These are phyloP conservation scores for Drosophila acutilabella DNA, from an alignment of 2,888 invertebrate genomes.

Conservation along the genomic window DNA sequence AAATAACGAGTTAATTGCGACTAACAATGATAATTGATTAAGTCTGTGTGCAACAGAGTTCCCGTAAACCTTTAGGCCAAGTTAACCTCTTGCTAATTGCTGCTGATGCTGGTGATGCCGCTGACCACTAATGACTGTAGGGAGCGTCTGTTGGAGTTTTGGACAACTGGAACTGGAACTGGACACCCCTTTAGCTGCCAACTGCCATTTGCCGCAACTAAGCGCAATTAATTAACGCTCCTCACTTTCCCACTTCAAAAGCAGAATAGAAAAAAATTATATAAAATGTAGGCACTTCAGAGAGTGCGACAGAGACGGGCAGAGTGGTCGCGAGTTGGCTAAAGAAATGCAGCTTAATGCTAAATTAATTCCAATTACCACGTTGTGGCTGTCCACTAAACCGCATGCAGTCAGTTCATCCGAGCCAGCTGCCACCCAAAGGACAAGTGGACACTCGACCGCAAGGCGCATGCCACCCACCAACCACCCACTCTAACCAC, in stretches of 20 bases:
- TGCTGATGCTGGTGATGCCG: conserved; percentile 58
- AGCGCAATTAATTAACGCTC: conserved; percentile 79
- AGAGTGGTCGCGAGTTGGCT: conserved; percentile 37
- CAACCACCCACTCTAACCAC: conserved; percentile 6
- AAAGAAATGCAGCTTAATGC: conserved; percentile 79
- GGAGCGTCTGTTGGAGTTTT: conserved; percentile 18
- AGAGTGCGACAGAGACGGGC: neutral
- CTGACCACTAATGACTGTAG: conserved; percentile 62
- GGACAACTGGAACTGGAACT: conserved; percentile 19
- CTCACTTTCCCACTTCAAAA: conserved; percentile 47
- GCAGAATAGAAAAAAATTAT: conserved; percentile 71
- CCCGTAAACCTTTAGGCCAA: conserved; percentile 27
- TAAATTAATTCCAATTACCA: conserved; percentile 81
- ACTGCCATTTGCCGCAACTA: conserved; percentile 69
- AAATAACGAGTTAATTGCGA: conserved; percentile 17
- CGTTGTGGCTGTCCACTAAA: conserved; percentile 31
- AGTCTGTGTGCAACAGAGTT: neutral
- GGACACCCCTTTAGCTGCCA: conserved; percentile 56
- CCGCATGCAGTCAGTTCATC: conserved; percentile 35
- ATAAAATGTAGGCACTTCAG: conserved; percentile 73
- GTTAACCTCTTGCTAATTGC: conserved; percentile 56
- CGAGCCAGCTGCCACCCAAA: conserved; percentile 25
- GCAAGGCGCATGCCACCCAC: conserved; percentile 7
- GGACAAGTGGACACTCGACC: conserved; percentile 30
- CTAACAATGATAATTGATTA: conserved; percentile 5